phyloP scores from a whole-genome alignment of 2,888 invertebrate species.

The Ophion ellenae region DNA sequence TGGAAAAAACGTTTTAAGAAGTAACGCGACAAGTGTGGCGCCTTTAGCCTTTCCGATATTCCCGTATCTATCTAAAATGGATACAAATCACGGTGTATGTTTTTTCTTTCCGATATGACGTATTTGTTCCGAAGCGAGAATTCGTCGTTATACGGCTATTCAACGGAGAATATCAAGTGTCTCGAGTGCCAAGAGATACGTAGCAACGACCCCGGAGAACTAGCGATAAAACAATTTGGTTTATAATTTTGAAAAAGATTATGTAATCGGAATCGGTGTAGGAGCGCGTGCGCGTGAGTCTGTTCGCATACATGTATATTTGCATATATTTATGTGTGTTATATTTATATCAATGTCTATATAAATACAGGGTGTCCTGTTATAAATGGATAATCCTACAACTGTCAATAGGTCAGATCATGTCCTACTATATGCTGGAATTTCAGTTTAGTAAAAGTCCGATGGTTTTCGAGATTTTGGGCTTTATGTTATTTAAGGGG shows the following conservation, averaged over 20 bases:
- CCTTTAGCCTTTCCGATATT: too few species aligned
- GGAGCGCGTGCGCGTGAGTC: not conserved
- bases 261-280: not conserved
- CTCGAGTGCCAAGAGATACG: slow-evolving; percentile 20
- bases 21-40: too few species aligned
- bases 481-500: too few species aligned
- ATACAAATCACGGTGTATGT: slow-evolving; percentile 4
- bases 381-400: too few species aligned
- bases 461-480: too few species aligned
- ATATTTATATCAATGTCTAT: too few species aligned
- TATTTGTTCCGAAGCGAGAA: slow-evolving; percentile 25
- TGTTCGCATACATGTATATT: not conserved
- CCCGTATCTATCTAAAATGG: not conserved
- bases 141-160: slow-evolving; percentile 44
- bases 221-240: slow-evolving; percentile 43
- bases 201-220: slow-evolving; percentile 43
- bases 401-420: too few species aligned
- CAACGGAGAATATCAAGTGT: slow-evolving; percentile 46
- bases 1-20: too few species aligned
- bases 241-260: slow-evolving; percentile 3
- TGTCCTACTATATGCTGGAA: too few species aligned
- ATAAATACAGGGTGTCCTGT: too few species aligned
- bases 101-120: slow-evolving; percentile 12
- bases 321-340: too few species aligned
- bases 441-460: too few species aligned